Evolutionary conservation across 2,797 vertebrate species (phyloP), one percentile per base, ranked within the genome.

Genomic region (Naso thynnoides): DNA sequence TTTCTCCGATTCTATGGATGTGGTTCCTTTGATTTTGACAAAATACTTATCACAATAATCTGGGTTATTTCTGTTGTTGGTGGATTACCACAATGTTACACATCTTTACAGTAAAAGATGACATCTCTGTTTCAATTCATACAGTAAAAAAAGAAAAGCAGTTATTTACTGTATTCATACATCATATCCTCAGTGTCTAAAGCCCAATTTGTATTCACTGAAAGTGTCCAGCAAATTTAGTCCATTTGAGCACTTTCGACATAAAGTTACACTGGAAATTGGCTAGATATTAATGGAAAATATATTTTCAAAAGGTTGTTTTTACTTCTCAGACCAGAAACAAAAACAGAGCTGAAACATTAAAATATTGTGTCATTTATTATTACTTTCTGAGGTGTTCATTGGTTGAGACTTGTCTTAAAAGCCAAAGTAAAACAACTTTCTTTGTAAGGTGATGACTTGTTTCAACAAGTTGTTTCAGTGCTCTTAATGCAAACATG

Each of bases 371-470:
- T 80, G 55, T 73, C 45, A 73, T 78, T 77, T 56, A 64, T 84
- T 75, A 62, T 83, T 78, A 81, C 79, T 88, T 73, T 88, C 88
- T 87, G 76, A 69, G 64, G 23, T 68, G 21, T 63, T 83, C 74
- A 55, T 70, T 82, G 77, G 69, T 55, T 69, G 15, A 59, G 41
- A 62, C 66, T 26, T 54, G 79, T 29, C 21, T 79, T 76, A 56
- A 87, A 36, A 84, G 81, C 90, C 90, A 93, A 91, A 93, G 90
- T 82, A 18, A 86, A 83, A 72, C 15, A 65, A 36, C 38, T 81
- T 76, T 82, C 27, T 76, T 77, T 70, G 57, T 1, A 24, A 47
- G 52, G 38, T 27, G 39, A 54, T 62, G 27, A 70, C n/a, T 72
- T 53, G 10, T 57, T 73, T 63, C 7, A 52, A 59, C 19, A 52